Percentiles rank a stretch among this genome's conserved stretches.
Conservation (phyloP, 2,888 invertebrate species). For the Hanleya hanleyi region DNA sequence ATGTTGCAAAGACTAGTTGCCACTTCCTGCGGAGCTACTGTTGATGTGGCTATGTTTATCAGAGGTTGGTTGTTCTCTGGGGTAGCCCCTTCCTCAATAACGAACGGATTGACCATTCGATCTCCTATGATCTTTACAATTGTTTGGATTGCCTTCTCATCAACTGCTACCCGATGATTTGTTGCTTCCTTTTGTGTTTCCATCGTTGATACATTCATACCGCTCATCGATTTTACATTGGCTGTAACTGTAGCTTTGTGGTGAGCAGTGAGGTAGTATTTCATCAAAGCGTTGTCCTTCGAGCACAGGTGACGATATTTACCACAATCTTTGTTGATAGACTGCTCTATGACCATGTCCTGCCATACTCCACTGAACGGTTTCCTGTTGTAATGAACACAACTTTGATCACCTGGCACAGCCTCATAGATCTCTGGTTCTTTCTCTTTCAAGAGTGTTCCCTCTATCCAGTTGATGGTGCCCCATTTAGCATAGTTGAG, state of each 20-base stretch:
- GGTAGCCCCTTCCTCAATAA: conserved; percentile 13
- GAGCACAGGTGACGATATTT: conserved; percentile 19
- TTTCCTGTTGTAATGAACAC: not conserved
- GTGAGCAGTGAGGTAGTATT: conserved; percentile 22
- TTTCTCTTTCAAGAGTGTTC: not conserved
- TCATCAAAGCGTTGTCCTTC: conserved; percentile 17
- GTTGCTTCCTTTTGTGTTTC: conserved; percentile 11
- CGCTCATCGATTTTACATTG: conserved; percentile 8
- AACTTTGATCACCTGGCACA: not conserved
- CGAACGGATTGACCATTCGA: conserved; percentile 20
- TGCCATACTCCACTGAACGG: conserved; percentile 25
- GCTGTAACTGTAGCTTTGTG: conserved; percentile 15
- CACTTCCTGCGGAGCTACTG: too few relatives aligned
- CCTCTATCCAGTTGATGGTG: not conserved
- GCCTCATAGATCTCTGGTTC: not conserved
- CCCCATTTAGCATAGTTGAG: not conserved
- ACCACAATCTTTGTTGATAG: conserved; percentile 22
- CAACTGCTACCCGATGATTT: not conserved
- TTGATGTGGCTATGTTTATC: conserved; percentile 3
- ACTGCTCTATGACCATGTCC: conserved; percentile 24
- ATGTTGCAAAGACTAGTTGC: too few relatives aligned
- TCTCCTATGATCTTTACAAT: conserved; percentile 10
- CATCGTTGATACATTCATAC: not conserved
- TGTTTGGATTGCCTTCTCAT: not conserved
- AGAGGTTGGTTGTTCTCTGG: conserved; percentile 16